Percentiles rank a stretch among this genome's conserved stretches.
These are phyloP conservation scores for Eupsilia transversa DNA, from an alignment of 2,888 invertebrate genomes.

Conservation along the genomic window DNA sequence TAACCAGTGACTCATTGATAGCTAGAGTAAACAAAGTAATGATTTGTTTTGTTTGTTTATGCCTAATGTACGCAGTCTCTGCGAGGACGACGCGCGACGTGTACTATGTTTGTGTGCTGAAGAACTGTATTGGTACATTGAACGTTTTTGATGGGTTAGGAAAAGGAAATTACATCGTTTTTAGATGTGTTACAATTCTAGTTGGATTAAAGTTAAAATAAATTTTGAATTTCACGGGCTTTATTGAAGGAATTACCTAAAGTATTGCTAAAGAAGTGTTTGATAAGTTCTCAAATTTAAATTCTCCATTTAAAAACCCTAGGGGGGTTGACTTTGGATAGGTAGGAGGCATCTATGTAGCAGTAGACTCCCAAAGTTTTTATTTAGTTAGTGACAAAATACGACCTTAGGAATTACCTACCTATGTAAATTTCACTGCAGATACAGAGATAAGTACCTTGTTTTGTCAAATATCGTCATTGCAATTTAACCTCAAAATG, in stretches of 20 bases:
- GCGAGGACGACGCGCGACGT: slow-evolving; percentile 2
- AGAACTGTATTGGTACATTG: not conserved
- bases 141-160: not conserved
- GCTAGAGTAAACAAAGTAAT: slow-evolving; percentile 27
- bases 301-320: too few relatives aligned
- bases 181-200: too few relatives aligned
- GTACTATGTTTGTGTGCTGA: not conserved
- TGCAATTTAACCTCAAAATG: not conserved
- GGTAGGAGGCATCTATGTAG: not conserved
- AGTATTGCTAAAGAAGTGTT: too few relatives aligned
- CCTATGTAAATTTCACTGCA: too few relatives aligned
- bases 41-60: slow-evolving; percentile 51
- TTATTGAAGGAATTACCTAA: too few relatives aligned
- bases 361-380: not conserved
- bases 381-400: not conserved
- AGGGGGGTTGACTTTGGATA: not conserved
- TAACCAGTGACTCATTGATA: slow-evolving; percentile 59
- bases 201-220: not conserved
- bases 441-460: not conserved
- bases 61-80: slow-evolving; percentile 51
- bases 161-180: too few relatives aligned
- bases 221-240: too few relatives aligned
- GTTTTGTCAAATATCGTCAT: not conserved
- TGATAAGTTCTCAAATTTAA: too few relatives aligned
- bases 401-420: not conserved